Evolutionary conservation across 2,113 vertebrate species (phyloP).

Genomic region (Albula goreensis): DNA sequence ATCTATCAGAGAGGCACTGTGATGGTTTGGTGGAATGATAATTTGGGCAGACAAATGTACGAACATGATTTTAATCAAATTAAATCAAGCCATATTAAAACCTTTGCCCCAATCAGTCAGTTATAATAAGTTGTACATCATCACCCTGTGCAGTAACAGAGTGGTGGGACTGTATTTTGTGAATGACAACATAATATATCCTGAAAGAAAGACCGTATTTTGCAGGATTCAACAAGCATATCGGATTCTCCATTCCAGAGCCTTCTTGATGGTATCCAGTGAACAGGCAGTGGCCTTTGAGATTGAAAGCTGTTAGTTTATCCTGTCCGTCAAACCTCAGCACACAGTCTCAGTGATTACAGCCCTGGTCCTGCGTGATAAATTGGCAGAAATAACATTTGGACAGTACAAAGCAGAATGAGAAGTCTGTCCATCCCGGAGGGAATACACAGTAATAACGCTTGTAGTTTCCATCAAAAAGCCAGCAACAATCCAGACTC

Average conservation of each 20-base stretch:
- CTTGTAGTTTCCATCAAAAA: background rate
- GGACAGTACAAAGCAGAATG: constrained; percentile 27
- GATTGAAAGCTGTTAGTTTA: constrained; percentile 16
- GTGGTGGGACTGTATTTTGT: background rate
- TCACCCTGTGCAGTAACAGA: no score
- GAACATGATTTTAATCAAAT: no score
- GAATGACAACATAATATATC: background rate
- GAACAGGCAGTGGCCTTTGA: background rate
- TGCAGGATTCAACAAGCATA: background rate
- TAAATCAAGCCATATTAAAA: no score
- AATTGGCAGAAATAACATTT: constrained; percentile 32
- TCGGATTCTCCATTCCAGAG: background rate
- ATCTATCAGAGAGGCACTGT: background rate
- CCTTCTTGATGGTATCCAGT: background rate
- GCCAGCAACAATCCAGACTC: background rate
- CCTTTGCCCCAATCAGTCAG: no score
- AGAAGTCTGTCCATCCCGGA: background rate
- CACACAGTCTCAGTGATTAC: background rate
- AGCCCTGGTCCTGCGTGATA: constrained; percentile 1
- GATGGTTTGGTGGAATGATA: background rate
- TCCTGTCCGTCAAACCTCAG: background rate
- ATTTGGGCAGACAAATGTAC: background rate
- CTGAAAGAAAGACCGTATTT: background rate
- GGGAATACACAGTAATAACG: constrained; percentile 5
- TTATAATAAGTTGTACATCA: no score